phyloP scores from a whole-genome alignment of 64 coral and sea anemone species.

The Stylophora pistillata region DNA sequence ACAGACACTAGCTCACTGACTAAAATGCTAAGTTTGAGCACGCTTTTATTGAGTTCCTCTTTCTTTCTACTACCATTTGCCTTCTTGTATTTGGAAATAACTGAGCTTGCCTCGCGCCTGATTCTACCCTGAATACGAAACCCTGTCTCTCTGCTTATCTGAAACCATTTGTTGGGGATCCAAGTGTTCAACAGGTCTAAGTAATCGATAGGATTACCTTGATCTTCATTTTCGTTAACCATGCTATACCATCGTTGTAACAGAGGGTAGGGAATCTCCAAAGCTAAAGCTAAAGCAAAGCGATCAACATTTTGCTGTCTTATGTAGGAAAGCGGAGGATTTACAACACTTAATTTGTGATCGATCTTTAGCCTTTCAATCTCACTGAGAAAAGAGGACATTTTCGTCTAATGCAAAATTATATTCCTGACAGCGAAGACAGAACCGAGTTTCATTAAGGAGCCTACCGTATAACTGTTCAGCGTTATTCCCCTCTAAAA shows the following conservation, averaged over 20 bases:
- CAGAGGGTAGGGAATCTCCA: constrained; percentile 26
- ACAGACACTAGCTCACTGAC: too few species aligned
- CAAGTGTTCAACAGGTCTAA: constrained; percentile 26
- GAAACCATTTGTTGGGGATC: constrained; percentile 43
- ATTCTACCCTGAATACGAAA: constrained; percentile 34
- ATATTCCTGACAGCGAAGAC: too few species aligned
- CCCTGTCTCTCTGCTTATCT: constrained; percentile 6
- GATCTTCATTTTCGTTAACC: neutral
- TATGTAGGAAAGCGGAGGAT: constrained; percentile 23
- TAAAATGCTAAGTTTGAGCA: too few species aligned
- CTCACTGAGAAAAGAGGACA: neutral
- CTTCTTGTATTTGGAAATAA: constrained; percentile 15
- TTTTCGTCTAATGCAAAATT: neutral
- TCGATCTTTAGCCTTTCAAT: neutral
- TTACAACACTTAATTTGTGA: neutral
- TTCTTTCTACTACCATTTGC: neutral
- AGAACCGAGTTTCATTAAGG: too few species aligned
- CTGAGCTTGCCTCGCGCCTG: constrained; percentile 21
- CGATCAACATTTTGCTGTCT: neutral
- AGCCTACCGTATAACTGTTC: too few species aligned
- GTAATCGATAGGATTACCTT: constrained; percentile 22
- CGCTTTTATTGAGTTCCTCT: neutral
- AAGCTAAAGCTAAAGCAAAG: constrained; percentile 11
- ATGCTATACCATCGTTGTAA: constrained; percentile 19
- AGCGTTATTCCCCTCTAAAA: too few species aligned